These are phyloP conservation scores for Saccopteryx leptura DNA, from an alignment of 2,113 vertebrate species.

Conservation along the genomic window DNA sequence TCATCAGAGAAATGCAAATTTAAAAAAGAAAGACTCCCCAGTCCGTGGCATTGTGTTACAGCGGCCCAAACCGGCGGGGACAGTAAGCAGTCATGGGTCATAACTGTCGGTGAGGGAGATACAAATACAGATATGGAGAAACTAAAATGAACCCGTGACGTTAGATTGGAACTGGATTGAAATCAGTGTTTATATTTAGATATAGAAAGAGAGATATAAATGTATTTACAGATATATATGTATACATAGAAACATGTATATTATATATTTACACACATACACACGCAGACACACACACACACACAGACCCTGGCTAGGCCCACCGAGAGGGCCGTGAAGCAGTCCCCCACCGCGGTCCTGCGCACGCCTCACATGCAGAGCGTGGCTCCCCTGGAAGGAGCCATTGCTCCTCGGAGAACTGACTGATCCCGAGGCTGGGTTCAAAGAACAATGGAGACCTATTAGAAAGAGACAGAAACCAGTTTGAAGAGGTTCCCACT, in stretches of 20 bases:
- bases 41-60: neutral
- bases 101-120: neutral
- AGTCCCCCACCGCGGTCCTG: accelerated
- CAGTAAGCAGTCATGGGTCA: neutral
- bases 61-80: neutral
- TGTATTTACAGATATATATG: neutral
- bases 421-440: neutral
- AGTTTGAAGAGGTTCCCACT: neutral
- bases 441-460: neutral
- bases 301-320: neutral
- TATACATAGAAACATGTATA: accelerated
- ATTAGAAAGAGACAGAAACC: neutral
- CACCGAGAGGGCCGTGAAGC: neutral
- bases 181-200: neutral
- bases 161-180: neutral
- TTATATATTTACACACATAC: accelerated
- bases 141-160: too few relatives aligned
- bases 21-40: neutral
- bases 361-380: neutral
- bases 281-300: neutral
- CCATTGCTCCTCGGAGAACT: neutral
- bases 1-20: neutral
- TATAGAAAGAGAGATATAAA: neutral
- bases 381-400: neutral
- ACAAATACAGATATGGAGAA: neutral